phyloP scores from a whole-genome alignment of 1,140 invertebrate genomes.

The Arion vulgaris region DNA sequence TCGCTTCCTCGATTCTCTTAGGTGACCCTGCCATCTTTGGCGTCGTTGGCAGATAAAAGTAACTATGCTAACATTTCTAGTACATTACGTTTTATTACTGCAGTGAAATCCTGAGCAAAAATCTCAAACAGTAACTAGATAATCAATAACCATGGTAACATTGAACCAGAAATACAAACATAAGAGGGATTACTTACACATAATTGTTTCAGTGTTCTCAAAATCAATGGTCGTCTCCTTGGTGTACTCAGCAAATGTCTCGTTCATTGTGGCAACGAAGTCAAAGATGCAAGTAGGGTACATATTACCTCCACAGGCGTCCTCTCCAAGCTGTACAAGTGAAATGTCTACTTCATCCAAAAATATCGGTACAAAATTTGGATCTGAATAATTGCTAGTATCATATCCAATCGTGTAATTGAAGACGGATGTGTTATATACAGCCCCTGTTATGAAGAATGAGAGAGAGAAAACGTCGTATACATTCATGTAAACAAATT shows the following conservation, averaged over 20 bases:
- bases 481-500: not conserved
- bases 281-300: slow-evolving; percentile 32
- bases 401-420: slow-evolving; percentile 5
- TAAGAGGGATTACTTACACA: not conserved
- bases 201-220: not conserved
- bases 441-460: not conserved
- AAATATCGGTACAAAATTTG: slow-evolving; percentile 4
- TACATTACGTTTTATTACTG: too few species aligned
- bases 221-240: not conserved
- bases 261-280: slow-evolving; percentile 24
- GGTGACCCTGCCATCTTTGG: too few species aligned
- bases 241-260: not conserved
- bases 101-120: too few species aligned
- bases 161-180: too few species aligned
- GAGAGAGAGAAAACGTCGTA: not conserved
- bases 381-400: not conserved
- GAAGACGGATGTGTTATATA: not conserved
- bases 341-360: slow-evolving; percentile 17
- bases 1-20: too few species aligned
- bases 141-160: too few species aligned
- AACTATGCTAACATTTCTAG: too few species aligned
- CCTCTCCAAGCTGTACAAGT: not conserved
- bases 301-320: not conserved
- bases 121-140: too few species aligned
- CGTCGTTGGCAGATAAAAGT: too few species aligned